A percentile compares a stretch with the other conserved stretches of the same genome.
Conservation (phyloP, 2,113 vertebrate species). For the Hucho hucho region DNA sequence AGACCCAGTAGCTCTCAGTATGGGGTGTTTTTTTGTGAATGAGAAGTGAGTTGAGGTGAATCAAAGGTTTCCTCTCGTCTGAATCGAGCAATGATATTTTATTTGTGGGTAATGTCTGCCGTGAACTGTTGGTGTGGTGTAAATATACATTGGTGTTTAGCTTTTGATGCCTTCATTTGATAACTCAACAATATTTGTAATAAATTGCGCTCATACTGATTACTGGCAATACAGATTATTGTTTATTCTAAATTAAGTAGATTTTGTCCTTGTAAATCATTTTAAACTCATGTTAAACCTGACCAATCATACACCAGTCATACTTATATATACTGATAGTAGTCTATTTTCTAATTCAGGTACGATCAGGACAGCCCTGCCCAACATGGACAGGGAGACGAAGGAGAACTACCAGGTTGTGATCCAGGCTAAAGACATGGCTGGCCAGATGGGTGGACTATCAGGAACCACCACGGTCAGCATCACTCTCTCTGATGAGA, state of each 20-base stretch:
- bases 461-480: constrained; percentile 94
- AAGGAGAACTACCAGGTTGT: constrained; percentile 96
- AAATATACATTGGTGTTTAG: background rate
- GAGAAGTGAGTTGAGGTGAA: background rate
- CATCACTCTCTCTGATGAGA: constrained; percentile 92
- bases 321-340: background rate
- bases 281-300: too few species aligned
- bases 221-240: too few species aligned
- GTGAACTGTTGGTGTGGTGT: background rate
- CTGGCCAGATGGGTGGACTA: constrained; percentile 95
- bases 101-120: background rate
- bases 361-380: constrained; percentile 91
- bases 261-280: too few species aligned
- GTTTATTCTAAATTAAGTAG: too few species aligned
- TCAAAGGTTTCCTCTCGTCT: background rate
- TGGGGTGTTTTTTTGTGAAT: background rate
- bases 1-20: background rate
- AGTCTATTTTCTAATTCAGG: constrained; percentile 68
- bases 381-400: constrained; percentile 97
- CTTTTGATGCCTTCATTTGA: background rate
- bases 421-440: constrained; percentile 99
- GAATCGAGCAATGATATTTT: background rate
- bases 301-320: too few species aligned
- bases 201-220: background rate
- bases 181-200: background rate